A percentile compares a stretch with the other conserved stretches of the same genome.
Evolutionary conservation across 2,113 vertebrate genomes (phyloP).

Genomic region (Neotragus pygmaeus): DNA sequence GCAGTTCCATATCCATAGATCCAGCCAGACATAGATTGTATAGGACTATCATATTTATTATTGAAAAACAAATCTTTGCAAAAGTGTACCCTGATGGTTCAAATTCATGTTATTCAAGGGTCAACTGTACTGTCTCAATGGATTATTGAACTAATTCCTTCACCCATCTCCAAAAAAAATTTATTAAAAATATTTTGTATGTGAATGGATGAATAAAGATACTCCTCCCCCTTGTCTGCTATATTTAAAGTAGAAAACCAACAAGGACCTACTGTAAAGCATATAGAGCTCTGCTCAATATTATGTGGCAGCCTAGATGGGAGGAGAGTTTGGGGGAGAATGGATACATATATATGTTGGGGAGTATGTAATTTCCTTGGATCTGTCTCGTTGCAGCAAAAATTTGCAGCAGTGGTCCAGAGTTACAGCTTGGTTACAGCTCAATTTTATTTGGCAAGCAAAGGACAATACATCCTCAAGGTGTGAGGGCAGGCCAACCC

Average conservation of each 20-base stretch:
- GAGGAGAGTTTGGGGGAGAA: not conserved
- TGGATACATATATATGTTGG: not conserved
- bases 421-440: not conserved
- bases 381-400: not conserved
- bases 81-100: not conserved
- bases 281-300: too few species aligned
- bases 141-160: not conserved
- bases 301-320: not conserved
- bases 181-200: not conserved
- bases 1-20: not conserved
- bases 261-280: too few species aligned
- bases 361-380: not conserved
- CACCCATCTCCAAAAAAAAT: not conserved
- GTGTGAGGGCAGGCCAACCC: not conserved
- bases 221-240: not conserved
- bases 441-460: not conserved
- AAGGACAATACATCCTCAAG: not conserved
- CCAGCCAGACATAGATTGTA: not conserved
- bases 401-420: accelerated
- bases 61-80: not conserved
- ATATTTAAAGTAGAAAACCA: too few species aligned
- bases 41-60: not conserved
- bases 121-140: not conserved
- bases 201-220: not conserved
- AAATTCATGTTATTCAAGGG: not conserved